Evolutionary conservation across 2,113 vertebrate species (phyloP), one percentile per base, ranked within the genome.

Genomic region (Strix uralensis): DNA sequence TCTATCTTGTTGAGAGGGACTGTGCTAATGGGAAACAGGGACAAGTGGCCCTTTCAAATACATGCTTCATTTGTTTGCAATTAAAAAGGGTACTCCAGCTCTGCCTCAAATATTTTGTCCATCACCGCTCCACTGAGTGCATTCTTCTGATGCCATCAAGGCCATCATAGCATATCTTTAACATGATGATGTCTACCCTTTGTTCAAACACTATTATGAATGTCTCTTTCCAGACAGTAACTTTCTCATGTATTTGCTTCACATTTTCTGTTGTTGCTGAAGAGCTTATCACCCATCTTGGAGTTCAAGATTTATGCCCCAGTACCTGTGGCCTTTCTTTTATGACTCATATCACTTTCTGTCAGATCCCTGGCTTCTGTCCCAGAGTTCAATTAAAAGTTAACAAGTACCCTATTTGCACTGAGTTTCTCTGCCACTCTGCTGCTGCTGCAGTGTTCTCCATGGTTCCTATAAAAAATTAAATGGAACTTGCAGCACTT

Each of bases 331-430:
- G 40, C 54, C 57, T 74, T 93, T 79, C 23, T 77, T 79, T 91
- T 85, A 38, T 67, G 11, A 75, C 44, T 82, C 30, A 25, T 36
- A 22, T 69, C 62, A 44, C 57, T 44, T 92, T 82, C 44, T 90
- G 62, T 82, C 79, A 94, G 70, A 80, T 85, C 34, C 26, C 58
- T 94, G 74, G 40, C 57, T 94, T 79, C 70, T 71, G 11, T 54
- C 81, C 70, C 66, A 72, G 57, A 88, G 20, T 90, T 90, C 90
- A 92, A 95, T 82, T 79, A 80, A 67, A 96, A 93, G 57, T 82
- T 90, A 90, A 75, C 81, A 69, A 90, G 75, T 40, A 81, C 57
- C 54, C 66, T 25, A 10, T 70, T 86, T 15, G 0, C 54, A 83
- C 9, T 36, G 80, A 77, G 49, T 77, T 92, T 58, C 34, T 27